These are phyloP conservation scores for Vultur gryphus DNA, from an alignment of 2,797 vertebrate species.

Conservation along the genomic window DNA sequence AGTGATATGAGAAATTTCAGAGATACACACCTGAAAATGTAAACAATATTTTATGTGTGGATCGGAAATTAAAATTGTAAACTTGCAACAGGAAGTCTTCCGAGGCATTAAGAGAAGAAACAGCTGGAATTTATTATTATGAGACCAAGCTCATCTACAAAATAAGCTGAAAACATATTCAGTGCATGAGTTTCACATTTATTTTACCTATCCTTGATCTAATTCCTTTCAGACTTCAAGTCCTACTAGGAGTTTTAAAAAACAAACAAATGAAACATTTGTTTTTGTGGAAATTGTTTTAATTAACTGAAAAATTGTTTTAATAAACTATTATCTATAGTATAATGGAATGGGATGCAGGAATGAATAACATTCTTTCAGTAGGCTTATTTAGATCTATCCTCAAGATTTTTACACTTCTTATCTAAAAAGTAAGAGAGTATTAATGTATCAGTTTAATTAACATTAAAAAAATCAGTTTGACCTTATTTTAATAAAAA, in stretches of 20 bases:
- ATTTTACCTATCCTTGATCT: neutral
- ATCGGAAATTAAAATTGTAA: neutral
- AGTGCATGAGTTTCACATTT: neutral
- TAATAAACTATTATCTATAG: neutral
- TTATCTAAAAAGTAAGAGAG: neutral
- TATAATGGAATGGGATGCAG: neutral
- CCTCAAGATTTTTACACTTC: neutral
- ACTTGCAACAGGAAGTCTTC: neutral
- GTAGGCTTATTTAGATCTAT: neutral
- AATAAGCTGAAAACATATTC: neutral
- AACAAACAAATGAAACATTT: neutral
- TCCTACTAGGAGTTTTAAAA: neutral
- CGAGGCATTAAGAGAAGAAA: neutral
- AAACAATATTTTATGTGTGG: neutral
- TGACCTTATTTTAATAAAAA: neutral
- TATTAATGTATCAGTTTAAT: neutral
- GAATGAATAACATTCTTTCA: neutral
- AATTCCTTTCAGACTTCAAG: neutral
- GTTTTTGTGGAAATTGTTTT: neutral
- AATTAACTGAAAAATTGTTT: neutral
- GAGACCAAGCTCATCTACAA: neutral
- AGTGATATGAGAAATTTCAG: neutral
- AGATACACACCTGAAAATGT: neutral
- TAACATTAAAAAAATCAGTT: neutral
- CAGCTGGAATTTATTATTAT: neutral